Evolutionary conservation across 2,797 vertebrate genomes (phyloP).

Genomic region (Melanotaenia trifasciata): DNA sequence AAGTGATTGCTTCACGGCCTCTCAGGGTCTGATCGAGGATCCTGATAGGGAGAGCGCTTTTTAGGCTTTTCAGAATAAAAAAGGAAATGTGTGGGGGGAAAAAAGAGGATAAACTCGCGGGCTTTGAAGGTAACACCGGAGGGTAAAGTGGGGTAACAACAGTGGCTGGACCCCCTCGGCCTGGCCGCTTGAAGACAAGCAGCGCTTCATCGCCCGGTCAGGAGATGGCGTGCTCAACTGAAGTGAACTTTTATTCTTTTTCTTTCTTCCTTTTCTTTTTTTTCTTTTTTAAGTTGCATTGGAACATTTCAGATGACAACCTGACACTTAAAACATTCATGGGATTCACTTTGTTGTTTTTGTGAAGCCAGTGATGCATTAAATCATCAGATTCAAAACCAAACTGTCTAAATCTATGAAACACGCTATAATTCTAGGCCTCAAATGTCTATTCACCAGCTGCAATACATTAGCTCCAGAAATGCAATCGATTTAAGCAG

Average conservation of each 20-base stretch:
- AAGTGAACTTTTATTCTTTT: constrained; percentile 36
- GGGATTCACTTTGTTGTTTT: neutral
- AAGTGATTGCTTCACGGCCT: constrained; percentile 90
- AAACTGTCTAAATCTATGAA: neutral
- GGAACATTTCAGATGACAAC: constrained; percentile 14
- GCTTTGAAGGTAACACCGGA: constrained; percentile 76
- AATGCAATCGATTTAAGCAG: neutral
- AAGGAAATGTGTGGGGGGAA: constrained; percentile 79
- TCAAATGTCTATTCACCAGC: neutral
- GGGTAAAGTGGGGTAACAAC: constrained; percentile 75
- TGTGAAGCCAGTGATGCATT: neutral
- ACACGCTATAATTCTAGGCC: neutral
- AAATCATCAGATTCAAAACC: neutral
- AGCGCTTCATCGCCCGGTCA: constrained; percentile 62
- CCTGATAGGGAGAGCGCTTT: constrained; percentile 76
- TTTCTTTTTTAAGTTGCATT: constrained; percentile 19
- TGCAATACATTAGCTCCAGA: constrained; percentile 2
- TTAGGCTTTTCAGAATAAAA: constrained; percentile 74
- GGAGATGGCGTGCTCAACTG: constrained; percentile 87
- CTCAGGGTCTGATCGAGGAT: constrained; percentile 85
- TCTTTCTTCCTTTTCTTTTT: constrained; percentile 2
- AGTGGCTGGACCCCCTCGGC: constrained; percentile 55
- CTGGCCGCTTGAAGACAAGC: neutral
- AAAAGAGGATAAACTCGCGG: constrained; percentile 76
- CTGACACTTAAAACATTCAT: neutral